Base-by-base conservation (phyloP, 35 echinoderm and acorn worm genomes). In the Nesometra sesokonis region DNA sequence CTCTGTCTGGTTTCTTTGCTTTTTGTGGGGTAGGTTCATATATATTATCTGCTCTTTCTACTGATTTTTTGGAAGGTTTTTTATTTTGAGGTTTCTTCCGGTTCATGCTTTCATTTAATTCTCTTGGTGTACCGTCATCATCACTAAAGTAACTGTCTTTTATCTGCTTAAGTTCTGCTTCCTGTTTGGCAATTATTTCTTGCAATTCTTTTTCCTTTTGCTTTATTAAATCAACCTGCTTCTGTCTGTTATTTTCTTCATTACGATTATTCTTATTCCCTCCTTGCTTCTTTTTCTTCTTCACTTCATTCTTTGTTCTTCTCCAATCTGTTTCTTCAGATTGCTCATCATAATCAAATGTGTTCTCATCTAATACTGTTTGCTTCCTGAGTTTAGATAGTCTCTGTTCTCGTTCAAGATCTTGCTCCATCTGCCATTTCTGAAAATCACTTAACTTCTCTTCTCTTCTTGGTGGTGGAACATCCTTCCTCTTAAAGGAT, bases 391-490 rank as follows among this genome's bases (percentile, higher is more conserved):
- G 90, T 36, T 84, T 91, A 30, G 87, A 76, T 30, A 97, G 82
- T 47, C 95, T 57, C 47, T 83, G 52, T 35, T 89, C 76, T 27
- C 95, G 76, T 80, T 97, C 33, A 17, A 88, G 67, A 81, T 97
- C 89, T 85, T 93, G 95, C 36, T 97, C 95, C 17, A 89, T 78
- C 81, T 97, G 95, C 95, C 95, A 97, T 52, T 91, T 97, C 83
- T 93, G 91, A 57, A 97, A 97, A 47, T 97, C 95, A 29, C 76
- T 37, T 32, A 83, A 32, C 43, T 96, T 85, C 34, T 88, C 82
- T 84, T 88, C 80, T 82, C 67, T 85, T 17, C 15, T 43, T 43
- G 37, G 40, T 46, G 39, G 87, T 23, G 81, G 77, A 32, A 29
- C 29, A 0, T 23, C 31, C 27, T 89, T n/a, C 47, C 67, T 23